Evolutionary conservation across 2,113 vertebrate genomes (phyloP).

Genomic region (Myiagra hebetior): DNA sequence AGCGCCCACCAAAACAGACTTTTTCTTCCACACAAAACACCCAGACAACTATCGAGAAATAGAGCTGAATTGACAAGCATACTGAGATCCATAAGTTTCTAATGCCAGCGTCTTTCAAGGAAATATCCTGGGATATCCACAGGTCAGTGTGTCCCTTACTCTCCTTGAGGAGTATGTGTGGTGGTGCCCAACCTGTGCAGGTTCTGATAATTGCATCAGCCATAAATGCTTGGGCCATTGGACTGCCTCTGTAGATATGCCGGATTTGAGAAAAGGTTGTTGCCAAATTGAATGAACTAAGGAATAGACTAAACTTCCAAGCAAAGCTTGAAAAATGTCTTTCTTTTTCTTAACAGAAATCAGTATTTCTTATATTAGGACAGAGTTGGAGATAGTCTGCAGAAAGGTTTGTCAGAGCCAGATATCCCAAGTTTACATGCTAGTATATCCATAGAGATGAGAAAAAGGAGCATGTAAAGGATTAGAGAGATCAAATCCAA

Average conservation of each 20-base stretch:
- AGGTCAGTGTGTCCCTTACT: background rate
- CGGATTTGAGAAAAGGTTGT: background rate
- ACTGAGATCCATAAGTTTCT: background rate
- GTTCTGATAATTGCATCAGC: background rate
- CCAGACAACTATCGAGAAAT: background rate
- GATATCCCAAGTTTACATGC: background rate
- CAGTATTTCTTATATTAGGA: background rate
- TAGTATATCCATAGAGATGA: background rate
- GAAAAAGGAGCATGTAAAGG: background rate
- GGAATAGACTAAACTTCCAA: background rate
- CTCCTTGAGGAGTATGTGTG: background rate
- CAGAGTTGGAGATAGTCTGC: background rate
- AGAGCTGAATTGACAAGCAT: background rate
- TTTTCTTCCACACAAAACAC: background rate
- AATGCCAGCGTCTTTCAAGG: background rate
- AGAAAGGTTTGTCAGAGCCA: background rate
- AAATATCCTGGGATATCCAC: background rate
- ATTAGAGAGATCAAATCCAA: background rate
- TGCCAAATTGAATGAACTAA: background rate
- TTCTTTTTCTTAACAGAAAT: background rate
- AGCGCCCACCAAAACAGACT: background rate
- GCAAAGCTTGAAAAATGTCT: background rate
- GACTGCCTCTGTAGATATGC: background rate
- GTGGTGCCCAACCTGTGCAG: background rate
- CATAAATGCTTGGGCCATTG: background rate